These are phyloP conservation scores for Sebastolobus alascanus DNA, from an alignment of 2,797 vertebrate species.

Conservation along the genomic window DNA sequence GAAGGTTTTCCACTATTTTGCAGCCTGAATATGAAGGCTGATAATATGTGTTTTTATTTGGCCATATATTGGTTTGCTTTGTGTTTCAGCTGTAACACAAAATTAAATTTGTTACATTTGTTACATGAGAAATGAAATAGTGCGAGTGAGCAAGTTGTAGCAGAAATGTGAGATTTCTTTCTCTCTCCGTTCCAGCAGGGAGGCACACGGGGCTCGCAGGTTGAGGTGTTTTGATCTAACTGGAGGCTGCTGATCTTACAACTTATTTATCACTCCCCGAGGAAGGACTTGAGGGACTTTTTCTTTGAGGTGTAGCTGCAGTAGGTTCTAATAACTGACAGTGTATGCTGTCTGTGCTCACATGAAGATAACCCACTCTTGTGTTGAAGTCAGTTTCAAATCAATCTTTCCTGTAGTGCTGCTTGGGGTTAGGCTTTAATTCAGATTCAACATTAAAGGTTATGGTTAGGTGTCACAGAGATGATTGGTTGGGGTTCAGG, in stretches of 20 bases:
- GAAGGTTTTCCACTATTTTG: background rate
- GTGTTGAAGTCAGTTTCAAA: slow-evolving; percentile 31
- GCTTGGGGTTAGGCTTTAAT: background rate
- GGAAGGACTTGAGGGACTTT: slow-evolving; percentile 39
- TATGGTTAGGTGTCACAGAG: background rate
- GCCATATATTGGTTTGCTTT: background rate
- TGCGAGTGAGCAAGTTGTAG: background rate
- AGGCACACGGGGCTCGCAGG: slow-evolving; percentile 37
- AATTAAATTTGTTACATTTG: slow-evolving; percentile 9
- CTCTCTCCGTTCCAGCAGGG: slow-evolving; percentile 11
- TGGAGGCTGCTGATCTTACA: slow-evolving; percentile 60
- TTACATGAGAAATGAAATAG: slow-evolving; percentile 8
- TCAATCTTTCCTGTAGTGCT: background rate
- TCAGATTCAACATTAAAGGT: background rate
- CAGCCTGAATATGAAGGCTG: background rate
- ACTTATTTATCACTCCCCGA: slow-evolving; percentile 54
- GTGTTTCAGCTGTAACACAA: background rate
- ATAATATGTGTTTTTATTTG: slow-evolving; percentile 10
- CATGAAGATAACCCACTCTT: slow-evolving; percentile 23
- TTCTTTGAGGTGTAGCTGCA: slow-evolving; percentile 49
- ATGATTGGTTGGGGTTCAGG: background rate
- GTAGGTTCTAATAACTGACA: slow-evolving; percentile 39
- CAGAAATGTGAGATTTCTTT: slow-evolving; percentile 2
- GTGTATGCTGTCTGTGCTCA: slow-evolving; percentile 32
- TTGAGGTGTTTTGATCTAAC: slow-evolving; percentile 57